phyloP scores from a whole-genome alignment of 2,888 invertebrate genomes.

The Dasysyrphus albostriatus region DNA sequence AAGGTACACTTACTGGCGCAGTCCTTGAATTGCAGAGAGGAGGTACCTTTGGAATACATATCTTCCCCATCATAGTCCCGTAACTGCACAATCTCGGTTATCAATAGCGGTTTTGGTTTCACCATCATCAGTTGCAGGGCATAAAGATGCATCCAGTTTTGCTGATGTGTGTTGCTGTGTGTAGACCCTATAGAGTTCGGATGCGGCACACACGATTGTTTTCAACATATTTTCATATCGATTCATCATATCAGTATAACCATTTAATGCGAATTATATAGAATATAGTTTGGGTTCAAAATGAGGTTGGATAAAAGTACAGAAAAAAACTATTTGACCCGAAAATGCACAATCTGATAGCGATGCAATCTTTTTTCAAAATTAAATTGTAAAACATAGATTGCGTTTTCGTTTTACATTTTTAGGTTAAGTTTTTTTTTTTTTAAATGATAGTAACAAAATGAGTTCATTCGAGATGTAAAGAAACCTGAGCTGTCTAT shows the following conservation, averaged over 20 bases:
- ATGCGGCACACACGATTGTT: conserved; percentile 51
- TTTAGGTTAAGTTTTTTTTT: conserved; percentile 8
- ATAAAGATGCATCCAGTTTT: conserved; percentile 32
- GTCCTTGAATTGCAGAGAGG: conserved; percentile 52
- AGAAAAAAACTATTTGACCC: neutral
- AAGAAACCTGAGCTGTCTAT: neutral
- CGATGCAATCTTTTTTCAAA: conserved; percentile 53
- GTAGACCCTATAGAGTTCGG: neutral
- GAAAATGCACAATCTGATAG: conserved; percentile 17
- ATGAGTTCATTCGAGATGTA: neutral
- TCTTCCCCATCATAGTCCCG: neutral
- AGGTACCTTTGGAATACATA: conserved; percentile 13
- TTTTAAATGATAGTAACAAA: conserved; percentile 13
- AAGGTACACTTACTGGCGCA: conserved; percentile 38
- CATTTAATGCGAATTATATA: conserved; percentile 55
- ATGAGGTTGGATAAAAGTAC: neutral
- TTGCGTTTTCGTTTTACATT: conserved; percentile 42
- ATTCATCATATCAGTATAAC: conserved; percentile 25
- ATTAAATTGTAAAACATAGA: conserved; percentile 52
- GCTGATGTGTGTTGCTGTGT: neutral
- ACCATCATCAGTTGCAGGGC: conserved; percentile 23
- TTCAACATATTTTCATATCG: conserved; percentile 55
- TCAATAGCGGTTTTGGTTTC: conserved; percentile 63
- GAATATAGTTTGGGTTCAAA: neutral
- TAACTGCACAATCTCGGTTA: conserved; percentile 58